These are phyloP conservation scores for Athalia circularis DNA, from an alignment of 2,888 invertebrate genomes.

Conservation along the genomic window DNA sequence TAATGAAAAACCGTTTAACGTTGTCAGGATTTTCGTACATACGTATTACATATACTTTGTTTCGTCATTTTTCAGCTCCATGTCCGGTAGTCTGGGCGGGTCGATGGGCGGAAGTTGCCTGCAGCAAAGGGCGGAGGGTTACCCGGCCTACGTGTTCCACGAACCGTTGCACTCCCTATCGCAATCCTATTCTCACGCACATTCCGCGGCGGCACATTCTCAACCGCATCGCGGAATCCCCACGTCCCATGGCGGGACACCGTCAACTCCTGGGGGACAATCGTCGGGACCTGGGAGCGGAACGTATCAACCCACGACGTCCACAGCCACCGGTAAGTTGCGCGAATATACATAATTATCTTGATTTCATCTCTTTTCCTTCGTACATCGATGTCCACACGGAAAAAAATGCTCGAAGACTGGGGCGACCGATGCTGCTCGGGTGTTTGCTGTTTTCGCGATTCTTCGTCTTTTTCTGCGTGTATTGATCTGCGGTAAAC, in stretches of 20 bases:
- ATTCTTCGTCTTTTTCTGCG: neutral
- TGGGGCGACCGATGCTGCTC: no score
- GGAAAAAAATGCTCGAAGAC: no score
- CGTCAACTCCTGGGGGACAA: slow-evolving; percentile 78
- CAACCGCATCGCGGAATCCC: slow-evolving; percentile 78
- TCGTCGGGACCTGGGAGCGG: slow-evolving; percentile 75
- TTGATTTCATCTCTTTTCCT: no score
- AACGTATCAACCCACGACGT: slow-evolving; percentile 76
- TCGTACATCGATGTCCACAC: no score
- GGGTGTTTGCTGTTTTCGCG: neutral
- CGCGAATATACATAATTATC: neutral
- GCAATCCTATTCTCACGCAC: slow-evolving; percentile 83
- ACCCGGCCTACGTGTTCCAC: slow-evolving; percentile 92
- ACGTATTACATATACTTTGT: neutral
- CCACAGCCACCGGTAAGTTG: slow-evolving; percentile 80
- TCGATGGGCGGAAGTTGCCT: slow-evolving; percentile 89
- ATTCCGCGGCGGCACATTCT: slow-evolving; percentile 86
- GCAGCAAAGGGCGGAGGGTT: slow-evolving; percentile 87
- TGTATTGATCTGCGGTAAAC: neutral
- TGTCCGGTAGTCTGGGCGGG: slow-evolving; percentile 85
- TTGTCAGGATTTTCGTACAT: no score
- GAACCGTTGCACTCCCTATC: slow-evolving; percentile 88
- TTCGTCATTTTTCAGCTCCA: slow-evolving; percentile 80
- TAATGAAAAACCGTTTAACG: neutral
- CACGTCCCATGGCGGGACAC: slow-evolving; percentile 76